Conservation (phyloP, 2,888 invertebrate genomes). For the Tenthredo notha region DNA sequence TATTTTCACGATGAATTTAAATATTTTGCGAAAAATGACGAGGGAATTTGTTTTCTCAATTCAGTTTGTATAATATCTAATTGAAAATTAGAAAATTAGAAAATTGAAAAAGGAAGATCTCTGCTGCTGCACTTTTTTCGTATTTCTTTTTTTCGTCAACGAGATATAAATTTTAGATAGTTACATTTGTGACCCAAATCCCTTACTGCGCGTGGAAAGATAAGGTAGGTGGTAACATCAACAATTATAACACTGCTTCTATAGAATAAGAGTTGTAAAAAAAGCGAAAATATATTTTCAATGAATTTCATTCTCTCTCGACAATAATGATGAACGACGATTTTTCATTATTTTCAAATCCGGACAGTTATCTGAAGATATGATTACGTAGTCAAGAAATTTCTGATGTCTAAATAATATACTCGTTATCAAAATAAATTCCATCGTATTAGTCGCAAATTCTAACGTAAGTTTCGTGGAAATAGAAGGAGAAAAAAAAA, state of each 20-base stretch:
- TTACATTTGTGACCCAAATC: slow-evolving; percentile 36
- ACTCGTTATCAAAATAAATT: not conserved
- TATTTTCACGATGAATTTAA: not conserved
- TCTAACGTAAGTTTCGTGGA: not conserved
- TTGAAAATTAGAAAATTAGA: not conserved
- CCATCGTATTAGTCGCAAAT: not conserved
- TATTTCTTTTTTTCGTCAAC: not conserved
- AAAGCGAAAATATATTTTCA: not conserved
- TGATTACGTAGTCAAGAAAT: not conserved
- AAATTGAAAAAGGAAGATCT: not conserved
- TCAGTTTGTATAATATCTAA: not conserved
- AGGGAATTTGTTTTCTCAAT: not conserved
- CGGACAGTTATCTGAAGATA: not conserved
- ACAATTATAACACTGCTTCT: not conserved
- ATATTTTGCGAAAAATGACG: not conserved
- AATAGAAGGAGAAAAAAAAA: not conserved
- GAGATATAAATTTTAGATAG: not conserved
- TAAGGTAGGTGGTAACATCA: slow-evolving; percentile 21
- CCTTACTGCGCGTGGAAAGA: not conserved
- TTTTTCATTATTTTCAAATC: not conserved
- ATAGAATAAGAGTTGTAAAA: not conserved
- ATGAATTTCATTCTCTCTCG: not conserved
- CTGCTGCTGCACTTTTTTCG: not conserved
- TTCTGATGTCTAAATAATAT: not conserved
- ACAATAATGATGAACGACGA: not conserved